Conservation (phyloP, 2,797 vertebrate genomes). For the Anguilla marmorata region DNA sequence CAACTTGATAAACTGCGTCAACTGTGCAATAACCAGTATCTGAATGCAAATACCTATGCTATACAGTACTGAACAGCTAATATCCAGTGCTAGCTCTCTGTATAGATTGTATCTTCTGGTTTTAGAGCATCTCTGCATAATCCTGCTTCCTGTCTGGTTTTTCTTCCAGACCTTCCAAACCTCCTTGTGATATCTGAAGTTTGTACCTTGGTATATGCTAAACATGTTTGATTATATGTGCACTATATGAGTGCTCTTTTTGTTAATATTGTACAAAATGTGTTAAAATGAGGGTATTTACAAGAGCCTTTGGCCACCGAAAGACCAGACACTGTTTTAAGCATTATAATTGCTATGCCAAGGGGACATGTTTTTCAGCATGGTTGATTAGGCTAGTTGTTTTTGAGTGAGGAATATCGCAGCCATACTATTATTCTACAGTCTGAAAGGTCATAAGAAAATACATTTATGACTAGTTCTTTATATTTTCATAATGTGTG, state of each 20-base stretch:
- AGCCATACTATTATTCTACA: constrained; percentile 21
- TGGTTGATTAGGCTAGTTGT: background rate
- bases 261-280: background rate
- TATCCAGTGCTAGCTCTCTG: background rate
- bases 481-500: constrained; percentile 38
- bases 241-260: background rate
- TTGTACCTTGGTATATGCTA: constrained; percentile 7
- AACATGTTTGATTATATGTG: background rate
- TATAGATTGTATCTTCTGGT: background rate
- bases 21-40: background rate
- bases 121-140: background rate
- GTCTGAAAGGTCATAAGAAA: background rate
- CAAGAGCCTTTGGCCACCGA: background rate
- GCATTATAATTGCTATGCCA: background rate
- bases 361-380: background rate
- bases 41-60: background rate
- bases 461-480: background rate
- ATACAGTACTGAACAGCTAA: background rate
- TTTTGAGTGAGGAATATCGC: constrained; percentile 29
- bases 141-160: background rate
- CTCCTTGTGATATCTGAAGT: background rate
- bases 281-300: constrained; percentile 1
- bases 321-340: constrained; percentile 27
- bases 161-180: background rate
- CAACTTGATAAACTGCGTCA: background rate